Conservation (phyloP, 53 echinoderm and acorn worm species). For the Holothuria leucospilota region DNA sequence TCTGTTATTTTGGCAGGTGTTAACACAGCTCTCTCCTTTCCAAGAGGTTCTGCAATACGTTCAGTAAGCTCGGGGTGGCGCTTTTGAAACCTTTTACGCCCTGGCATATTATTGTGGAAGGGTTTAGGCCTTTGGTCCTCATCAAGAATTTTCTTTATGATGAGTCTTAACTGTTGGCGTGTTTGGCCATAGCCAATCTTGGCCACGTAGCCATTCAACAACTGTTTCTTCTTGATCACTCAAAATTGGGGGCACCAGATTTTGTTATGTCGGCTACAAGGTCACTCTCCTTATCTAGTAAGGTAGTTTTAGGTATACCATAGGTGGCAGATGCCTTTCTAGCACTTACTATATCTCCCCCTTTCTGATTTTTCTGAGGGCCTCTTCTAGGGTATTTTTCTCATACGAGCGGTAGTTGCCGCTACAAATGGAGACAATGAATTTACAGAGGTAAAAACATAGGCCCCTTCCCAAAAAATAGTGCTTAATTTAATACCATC, state of each 20-base stretch:
- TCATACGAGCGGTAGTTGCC: slow-evolving; percentile 14
- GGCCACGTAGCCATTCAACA: not conserved
- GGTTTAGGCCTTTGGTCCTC: too few species aligned
- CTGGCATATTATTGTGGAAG: too few species aligned
- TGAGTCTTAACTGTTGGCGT: too few species aligned
- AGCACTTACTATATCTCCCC: slow-evolving; percentile 9
- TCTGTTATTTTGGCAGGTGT: slow-evolving; percentile 38
- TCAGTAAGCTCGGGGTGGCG: slow-evolving; percentile 27
- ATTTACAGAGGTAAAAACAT: too few species aligned
- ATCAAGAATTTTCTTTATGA: too few species aligned
- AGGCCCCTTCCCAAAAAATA: too few species aligned
- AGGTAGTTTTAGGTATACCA: slow-evolving; percentile 1
- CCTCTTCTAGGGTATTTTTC: slow-evolving; percentile 7
- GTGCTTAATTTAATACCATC: too few species aligned
- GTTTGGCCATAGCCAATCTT: too few species aligned
- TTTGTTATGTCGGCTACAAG: slow-evolving; percentile 30
- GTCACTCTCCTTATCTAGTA: slow-evolving; percentile 39
- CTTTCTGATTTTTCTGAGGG: slow-evolving; percentile 9
- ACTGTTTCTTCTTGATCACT: slow-evolving; percentile 34
- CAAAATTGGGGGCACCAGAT: slow-evolving; percentile 52
- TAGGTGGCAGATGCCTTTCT: slow-evolving; percentile 15
- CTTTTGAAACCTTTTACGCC: not conserved
- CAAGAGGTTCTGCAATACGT: slow-evolving; percentile 34
- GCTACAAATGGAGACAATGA: not conserved
- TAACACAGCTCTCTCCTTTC: slow-evolving; percentile 44